Evolutionary conservation across 2,797 vertebrate species (phyloP).

Genomic region (Orientallactaga sibirica): DNA sequence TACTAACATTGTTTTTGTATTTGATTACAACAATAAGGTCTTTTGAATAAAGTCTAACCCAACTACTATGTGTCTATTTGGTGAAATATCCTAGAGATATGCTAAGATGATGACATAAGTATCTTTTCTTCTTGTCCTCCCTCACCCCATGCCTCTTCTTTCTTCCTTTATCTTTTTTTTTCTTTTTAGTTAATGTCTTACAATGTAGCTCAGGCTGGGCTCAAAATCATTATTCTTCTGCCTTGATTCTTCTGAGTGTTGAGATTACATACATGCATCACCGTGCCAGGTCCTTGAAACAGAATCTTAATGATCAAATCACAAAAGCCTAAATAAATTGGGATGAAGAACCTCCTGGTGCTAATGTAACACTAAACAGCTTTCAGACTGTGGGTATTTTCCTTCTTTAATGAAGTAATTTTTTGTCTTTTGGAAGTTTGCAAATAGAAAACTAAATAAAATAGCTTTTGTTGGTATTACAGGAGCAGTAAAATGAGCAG

Average conservation of each 20-base stretch:
- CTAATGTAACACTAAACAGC: not conserved
- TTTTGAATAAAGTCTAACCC: not conserved
- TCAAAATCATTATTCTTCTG: not conserved
- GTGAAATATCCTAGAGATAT: not conserved
- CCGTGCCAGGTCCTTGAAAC: not conserved
- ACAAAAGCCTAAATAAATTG: not conserved
- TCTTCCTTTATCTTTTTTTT: not conserved
- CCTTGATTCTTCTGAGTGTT: not conserved
- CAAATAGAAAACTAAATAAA: not conserved
- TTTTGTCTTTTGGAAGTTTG: slow-evolving; percentile 6
- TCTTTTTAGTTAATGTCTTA: not conserved
- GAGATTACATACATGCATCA: not conserved
- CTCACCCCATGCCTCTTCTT: not conserved
- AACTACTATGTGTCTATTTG: not conserved
- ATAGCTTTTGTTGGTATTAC: not conserved
- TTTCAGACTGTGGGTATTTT: not conserved
- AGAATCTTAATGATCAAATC: not conserved
- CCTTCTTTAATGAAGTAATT: not conserved
- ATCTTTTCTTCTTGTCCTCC: not conserved
- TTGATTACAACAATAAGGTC: not conserved
- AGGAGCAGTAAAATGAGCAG: not conserved
- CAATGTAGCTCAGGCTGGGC: not conserved
- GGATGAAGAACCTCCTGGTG: not conserved
- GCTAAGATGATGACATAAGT: not conserved
- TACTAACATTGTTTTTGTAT: not conserved